Evolutionary conservation across 2,797 vertebrate genomes (phyloP), one percentile per base, ranked within the genome.

Genomic region (Epinephelus awoara): DNA sequence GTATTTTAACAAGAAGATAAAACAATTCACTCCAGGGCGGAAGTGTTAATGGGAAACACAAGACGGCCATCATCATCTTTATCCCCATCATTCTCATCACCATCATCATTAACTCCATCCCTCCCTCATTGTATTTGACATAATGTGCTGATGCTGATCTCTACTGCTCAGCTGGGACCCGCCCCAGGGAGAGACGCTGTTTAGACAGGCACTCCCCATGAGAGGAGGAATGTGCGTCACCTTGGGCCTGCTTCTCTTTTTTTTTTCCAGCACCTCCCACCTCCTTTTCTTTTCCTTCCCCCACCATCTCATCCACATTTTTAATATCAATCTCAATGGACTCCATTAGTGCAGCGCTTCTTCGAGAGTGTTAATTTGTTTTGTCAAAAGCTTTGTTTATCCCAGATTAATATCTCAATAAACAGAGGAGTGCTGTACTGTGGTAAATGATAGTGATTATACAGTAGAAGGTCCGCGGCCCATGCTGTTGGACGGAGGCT

Each of bases 331-430:
- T 94, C 93, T 95, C 91, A 74, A 84, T 86, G 84, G 92, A 91
- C 92, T 91, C 92, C 91, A 93, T 93, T 93, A 93, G 91, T 54
- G 79, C 79, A 80, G 87, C 87, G 67, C 86, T 84, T 91, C 90
- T 91, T 89, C 88, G 77, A 80, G 85, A 81, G 90, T 82, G 91
- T 93, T 95, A 92, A 94, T 95, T 95, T 94, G 92, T 93, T 95
- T 95, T 94, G 93, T 95, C 91, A 90, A 91, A 95, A 93, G 91
- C 92, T 93, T 94, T 95, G 95, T 95, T 95, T 96, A 92, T 93
- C 92, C 89, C 88, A 90, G 90, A 94, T 94, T 95, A 94, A 95
- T 94, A 94, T 94, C 93, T 93, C 92, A 95, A 94, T 94, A 94
- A 94, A 94, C 92, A 91, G 88, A 88, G 91, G 78, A 85, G 89